phyloP scores from a whole-genome alignment of 2,797 vertebrate species.

The Neoniphon sammara region DNA sequence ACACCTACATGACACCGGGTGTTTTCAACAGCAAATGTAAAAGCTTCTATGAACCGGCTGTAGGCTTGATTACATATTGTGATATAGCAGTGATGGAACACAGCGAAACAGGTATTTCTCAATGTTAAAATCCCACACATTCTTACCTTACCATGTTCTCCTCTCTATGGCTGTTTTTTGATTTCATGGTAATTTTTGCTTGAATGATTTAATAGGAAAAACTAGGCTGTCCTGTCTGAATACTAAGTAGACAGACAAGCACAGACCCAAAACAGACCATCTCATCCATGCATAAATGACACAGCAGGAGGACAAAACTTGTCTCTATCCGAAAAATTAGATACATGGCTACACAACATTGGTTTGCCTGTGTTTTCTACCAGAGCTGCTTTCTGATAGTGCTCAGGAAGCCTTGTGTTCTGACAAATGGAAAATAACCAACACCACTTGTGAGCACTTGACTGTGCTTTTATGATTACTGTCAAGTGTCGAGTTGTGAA shows the following conservation, averaged over 20 bases:
- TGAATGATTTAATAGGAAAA: background rate
- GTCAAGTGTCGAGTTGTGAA: too few species aligned
- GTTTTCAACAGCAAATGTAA: background rate
- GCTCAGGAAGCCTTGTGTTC: too few species aligned
- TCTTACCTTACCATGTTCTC: background rate
- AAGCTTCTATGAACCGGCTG: background rate
- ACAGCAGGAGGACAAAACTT: background rate
- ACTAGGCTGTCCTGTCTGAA: background rate
- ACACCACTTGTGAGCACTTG: background rate
- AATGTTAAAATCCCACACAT: background rate
- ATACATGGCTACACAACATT: too few species aligned
- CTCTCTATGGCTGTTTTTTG: background rate
- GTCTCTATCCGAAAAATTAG: background rate
- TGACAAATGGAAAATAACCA: background rate
- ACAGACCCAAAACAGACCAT: background rate
- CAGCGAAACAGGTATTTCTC: background rate
- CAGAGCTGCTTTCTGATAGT: background rate
- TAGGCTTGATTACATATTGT: too few species aligned
- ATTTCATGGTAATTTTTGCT: slow-evolving; percentile 1
- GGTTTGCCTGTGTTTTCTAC: background rate
- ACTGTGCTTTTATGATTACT: too few species aligned
- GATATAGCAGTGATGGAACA: too few species aligned
- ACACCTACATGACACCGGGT: too few species aligned
- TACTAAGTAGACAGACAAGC: slow-evolving; percentile 8
- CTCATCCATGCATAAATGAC: slow-evolving; percentile 1